These are phyloP conservation scores for Ferdinandea cuprea DNA, from an alignment of 2,888 invertebrate species.

Conservation along the genomic window DNA sequence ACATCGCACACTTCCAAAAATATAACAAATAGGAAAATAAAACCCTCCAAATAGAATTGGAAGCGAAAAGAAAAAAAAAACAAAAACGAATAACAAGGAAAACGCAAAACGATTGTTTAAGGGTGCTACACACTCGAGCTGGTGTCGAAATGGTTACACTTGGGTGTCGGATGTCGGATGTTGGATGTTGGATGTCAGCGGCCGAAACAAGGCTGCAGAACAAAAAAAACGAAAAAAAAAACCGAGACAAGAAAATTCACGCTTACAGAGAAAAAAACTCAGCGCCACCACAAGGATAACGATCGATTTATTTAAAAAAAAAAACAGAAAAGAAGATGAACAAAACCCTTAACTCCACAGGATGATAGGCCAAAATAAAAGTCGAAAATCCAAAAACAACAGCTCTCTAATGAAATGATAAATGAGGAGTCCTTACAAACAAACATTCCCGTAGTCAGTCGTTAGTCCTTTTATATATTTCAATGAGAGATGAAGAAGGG, in stretches of 20 bases:
- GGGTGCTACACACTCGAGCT: constrained; percentile 31
- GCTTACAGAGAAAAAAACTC: constrained; percentile 18
- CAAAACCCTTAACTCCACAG: constrained; percentile 2
- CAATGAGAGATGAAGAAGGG: constrained; percentile 46
- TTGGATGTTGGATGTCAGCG: constrained; percentile 27
- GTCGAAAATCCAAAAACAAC: constrained; percentile 41
- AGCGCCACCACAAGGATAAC: constrained; percentile 43
- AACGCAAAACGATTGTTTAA: constrained; percentile 56
- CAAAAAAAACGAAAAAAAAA: constrained; percentile 14
- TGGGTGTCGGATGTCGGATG: constrained; percentile 54
- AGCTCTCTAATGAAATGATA: constrained; percentile 72
- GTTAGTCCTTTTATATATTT: constrained; percentile 58
- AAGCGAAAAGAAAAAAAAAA: too few relatives aligned
- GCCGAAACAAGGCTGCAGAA: neutral
- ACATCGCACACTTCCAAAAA: constrained; percentile 55
- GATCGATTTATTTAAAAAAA: constrained; percentile 36
- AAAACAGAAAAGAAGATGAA: constrained; percentile 2
- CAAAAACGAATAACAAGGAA: constrained; percentile 14
- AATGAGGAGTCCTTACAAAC: constrained; percentile 59
- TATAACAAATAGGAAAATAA: constrained; percentile 21
- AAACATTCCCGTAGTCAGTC: constrained; percentile 38
- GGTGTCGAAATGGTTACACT: constrained; percentile 62
- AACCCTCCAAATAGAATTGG: constrained; percentile 6
- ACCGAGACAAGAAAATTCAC: constrained; percentile 30
- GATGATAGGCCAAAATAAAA: constrained; percentile 41